Conservation (phyloP, 2,888 invertebrate species). For the Halictus ligatus region DNA sequence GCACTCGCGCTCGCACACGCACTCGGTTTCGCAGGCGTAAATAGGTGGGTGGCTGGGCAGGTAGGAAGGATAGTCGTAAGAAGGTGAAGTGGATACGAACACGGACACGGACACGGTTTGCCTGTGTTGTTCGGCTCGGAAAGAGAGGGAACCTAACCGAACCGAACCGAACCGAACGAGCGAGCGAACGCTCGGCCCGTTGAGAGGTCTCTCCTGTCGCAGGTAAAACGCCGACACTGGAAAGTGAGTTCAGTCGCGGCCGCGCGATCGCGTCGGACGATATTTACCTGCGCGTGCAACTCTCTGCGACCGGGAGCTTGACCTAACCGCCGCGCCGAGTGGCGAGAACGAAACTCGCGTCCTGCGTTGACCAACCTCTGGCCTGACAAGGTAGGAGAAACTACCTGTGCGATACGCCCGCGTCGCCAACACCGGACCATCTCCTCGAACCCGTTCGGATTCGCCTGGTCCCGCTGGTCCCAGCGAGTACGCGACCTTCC, state of each 20-base stretch:
- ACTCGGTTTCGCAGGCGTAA: constrained; percentile 43
- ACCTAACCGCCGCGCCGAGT: constrained; percentile 31
- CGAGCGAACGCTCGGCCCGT: constrained; percentile 41
- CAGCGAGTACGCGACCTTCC: constrained; percentile 1
- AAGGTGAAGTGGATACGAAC: constrained; percentile 17
- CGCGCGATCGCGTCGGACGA: constrained; percentile 77
- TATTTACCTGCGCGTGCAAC: constrained; percentile 74
- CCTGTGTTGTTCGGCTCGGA: neutral
- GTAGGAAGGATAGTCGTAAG: constrained; percentile 42
- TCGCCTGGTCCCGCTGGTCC: neutral
- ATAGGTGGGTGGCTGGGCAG: constrained; percentile 60
- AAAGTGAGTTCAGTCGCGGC: constrained; percentile 78
- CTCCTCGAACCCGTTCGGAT: neutral
- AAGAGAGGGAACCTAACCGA: constrained; percentile 41
- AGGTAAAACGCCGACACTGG: constrained; percentile 69
- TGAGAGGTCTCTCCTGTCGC: constrained; percentile 70
- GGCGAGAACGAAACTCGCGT: constrained; percentile 18
- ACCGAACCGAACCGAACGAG: constrained; percentile 1
- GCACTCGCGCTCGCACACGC: neutral
- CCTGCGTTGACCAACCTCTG: constrained; percentile 19
- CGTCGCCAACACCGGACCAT: neutral
- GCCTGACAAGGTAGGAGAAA: constrained; percentile 59
- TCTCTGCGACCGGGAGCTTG: constrained; percentile 58
- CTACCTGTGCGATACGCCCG: constrained; percentile 38
- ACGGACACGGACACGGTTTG: neutral